A percentile compares a stretch with the other conserved stretches of the same genome.
phyloP scores from a whole-genome alignment of 1,140 invertebrate genomes.

The Stenopsyche tienmushanensis region DNA sequence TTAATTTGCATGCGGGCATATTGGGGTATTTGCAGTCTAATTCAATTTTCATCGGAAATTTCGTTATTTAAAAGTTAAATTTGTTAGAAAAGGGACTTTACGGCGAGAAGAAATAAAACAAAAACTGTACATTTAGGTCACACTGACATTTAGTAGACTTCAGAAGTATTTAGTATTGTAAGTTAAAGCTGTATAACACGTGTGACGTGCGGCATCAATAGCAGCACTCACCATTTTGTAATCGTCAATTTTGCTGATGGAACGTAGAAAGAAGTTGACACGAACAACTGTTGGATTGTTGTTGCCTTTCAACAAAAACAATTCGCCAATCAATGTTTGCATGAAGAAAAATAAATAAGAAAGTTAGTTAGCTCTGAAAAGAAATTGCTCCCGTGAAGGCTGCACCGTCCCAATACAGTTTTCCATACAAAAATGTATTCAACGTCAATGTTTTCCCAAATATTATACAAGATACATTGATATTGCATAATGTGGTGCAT shows the following conservation, averaged over 20 bases:
- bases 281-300: constrained; percentile 74
- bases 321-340: constrained; percentile 18
- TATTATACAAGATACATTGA: too few species aligned
- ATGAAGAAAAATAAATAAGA: background rate
- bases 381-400: background rate
- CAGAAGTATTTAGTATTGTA: background rate
- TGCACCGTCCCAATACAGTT: background rate
- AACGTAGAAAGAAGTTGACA: constrained; percentile 93
- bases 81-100: constrained; percentile 4
- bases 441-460: too few species aligned
- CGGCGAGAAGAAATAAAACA: constrained; percentile 14
- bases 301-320: constrained; percentile 57
- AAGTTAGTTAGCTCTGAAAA: background rate
- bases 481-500: too few species aligned
- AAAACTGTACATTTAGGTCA: constrained; percentile 28
- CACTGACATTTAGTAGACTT: constrained; percentile 1
- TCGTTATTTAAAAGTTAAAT: too few species aligned
- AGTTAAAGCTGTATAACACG: constrained; percentile 2
- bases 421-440: constrained; percentile 30
- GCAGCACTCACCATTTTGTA: constrained; percentile 93
- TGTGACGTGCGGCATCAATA: constrained; percentile 26
- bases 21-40: constrained; percentile 10
- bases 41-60: constrained; percentile 10
- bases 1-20: background rate
- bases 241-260: constrained; percentile 98